Conservation (phyloP, 1,140 invertebrate genomes). For the Bathynomus jamesi region DNA sequence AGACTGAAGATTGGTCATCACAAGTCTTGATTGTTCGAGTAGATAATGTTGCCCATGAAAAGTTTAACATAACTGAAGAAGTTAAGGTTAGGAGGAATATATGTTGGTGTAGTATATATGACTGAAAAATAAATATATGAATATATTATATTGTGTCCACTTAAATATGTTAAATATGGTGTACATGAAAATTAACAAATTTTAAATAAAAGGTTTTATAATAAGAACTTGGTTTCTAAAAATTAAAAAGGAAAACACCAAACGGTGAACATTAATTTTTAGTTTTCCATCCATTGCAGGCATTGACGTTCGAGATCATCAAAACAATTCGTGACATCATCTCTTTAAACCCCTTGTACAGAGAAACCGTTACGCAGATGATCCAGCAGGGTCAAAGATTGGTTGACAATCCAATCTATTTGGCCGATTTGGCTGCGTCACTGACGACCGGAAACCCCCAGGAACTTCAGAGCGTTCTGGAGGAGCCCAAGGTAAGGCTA, state of each 20-base stretch:
- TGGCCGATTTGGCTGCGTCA: conserved; percentile 92
- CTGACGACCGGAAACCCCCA: conserved; percentile 83
- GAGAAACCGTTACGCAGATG: conserved; percentile 75
- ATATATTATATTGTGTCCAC: not conserved
- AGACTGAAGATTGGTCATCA: not conserved
- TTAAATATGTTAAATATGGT: no score
- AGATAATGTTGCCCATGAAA: conserved; percentile 84
- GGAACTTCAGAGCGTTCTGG: conserved; percentile 88
- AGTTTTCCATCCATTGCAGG: no score
- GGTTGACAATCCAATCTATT: conserved; percentile 96
- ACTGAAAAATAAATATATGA: not conserved
- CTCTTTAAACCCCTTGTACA: conserved; percentile 87
- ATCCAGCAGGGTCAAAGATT: conserved; percentile 89
- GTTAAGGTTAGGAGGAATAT: conserved; percentile 60
- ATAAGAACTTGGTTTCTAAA: not conserved
- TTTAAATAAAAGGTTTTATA: no score
- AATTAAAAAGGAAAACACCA: not conserved
- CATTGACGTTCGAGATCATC: conserved; percentile 91
- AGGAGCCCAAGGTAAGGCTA: conserved; percentile 91
- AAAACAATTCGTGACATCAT: conserved; percentile 97
- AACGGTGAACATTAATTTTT: not conserved
- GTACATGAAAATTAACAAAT: no score
- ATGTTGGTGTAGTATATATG: not conserved
- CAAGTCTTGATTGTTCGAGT: conserved; percentile 83
- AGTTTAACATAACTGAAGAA: conserved; percentile 86